Conservation (phyloP, 2,113 vertebrate genomes). For the Drymodes brunneopygia region DNA sequence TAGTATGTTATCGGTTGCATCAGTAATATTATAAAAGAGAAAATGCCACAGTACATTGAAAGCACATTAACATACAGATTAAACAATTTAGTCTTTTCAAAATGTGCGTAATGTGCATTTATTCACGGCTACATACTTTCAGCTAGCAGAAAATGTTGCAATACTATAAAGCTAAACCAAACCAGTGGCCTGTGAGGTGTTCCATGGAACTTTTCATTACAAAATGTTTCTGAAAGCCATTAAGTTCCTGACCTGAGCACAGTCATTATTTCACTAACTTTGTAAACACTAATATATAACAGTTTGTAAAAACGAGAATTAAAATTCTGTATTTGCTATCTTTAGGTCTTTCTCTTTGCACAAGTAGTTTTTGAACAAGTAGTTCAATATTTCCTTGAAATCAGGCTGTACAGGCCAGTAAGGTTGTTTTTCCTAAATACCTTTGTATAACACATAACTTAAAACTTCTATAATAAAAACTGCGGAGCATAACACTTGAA, state of each 20-base stretch:
- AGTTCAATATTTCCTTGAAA: background rate
- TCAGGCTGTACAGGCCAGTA: background rate
- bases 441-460: background rate
- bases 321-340: background rate
- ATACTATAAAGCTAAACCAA: background rate
- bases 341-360: background rate
- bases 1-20: background rate
- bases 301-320: background rate
- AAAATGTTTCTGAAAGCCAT: background rate
- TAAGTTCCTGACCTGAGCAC: background rate
- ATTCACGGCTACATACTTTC: background rate
- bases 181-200: background rate
- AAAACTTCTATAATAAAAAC: background rate
- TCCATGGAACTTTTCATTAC: background rate
- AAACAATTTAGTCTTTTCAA: slow-evolving; percentile 28
- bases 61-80: slow-evolving; percentile 53
- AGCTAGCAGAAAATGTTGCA: background rate
- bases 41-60: background rate
- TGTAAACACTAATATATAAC: background rate
- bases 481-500: background rate
- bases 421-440: background rate
- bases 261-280: background rate
- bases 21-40: background rate
- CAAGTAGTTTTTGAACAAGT: too few relatives aligned
- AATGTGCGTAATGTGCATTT: background rate